Conservation (phyloP, 2,888 invertebrate genomes). For the Aelia acuminata region DNA sequence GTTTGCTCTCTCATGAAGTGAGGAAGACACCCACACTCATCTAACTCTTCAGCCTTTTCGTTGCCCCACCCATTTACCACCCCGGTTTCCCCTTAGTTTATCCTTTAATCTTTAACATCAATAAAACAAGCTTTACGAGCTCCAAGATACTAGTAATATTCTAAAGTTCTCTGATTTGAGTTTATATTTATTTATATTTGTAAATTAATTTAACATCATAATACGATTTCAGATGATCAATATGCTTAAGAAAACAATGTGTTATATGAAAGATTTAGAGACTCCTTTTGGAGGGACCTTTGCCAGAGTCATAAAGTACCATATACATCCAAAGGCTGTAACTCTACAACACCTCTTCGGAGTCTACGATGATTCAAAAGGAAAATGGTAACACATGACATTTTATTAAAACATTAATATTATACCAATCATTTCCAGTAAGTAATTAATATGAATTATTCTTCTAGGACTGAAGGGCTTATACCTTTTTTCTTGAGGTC, state of each 20-base stretch:
- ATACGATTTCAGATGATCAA: constrained; percentile 10
- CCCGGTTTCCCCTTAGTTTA: too few species aligned
- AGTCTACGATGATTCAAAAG: background rate
- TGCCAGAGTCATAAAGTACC: background rate
- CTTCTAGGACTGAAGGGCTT: background rate
- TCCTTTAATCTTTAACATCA: too few species aligned
- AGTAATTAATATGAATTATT: background rate
- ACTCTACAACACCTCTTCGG: background rate
- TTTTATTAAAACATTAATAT: background rate
- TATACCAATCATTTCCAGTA: background rate
- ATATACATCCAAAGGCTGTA: constrained; percentile 6
- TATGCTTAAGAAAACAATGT: background rate
- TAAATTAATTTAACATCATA: background rate
- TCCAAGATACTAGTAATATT: too few species aligned
- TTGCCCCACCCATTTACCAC: too few species aligned
- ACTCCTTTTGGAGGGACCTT: background rate
- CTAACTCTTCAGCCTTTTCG: too few species aligned
- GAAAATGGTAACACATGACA: background rate
- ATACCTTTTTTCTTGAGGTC: background rate
- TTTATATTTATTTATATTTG: too few species aligned
- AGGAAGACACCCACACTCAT: too few species aligned
- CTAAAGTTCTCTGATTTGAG: too few species aligned
- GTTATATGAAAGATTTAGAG: background rate
- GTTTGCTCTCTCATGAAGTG: too few species aligned
- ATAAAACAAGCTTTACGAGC: too few species aligned